Evolutionary conservation across 2,113 vertebrate species (phyloP).

Genomic region (Leptobrachium leishanense): DNA sequence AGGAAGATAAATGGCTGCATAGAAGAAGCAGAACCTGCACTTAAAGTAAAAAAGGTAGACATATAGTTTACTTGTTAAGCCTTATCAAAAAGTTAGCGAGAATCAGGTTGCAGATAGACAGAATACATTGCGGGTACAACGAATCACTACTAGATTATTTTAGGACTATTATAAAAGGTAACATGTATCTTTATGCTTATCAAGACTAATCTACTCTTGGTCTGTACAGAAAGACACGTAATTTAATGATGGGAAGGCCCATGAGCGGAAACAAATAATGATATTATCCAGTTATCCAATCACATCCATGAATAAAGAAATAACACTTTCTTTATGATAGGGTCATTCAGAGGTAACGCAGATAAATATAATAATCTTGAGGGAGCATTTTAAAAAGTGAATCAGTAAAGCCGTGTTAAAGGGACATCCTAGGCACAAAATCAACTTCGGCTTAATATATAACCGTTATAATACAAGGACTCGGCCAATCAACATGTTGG

Average conservation of each 20-base stretch:
- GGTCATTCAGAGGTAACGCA: conserved; percentile 53
- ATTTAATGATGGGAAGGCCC: conserved; percentile 23
- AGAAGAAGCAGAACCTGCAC: too few species aligned
- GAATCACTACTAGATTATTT: too few species aligned
- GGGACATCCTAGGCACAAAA: too few species aligned
- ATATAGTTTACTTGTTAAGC: too few species aligned
- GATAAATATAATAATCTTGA: conserved; percentile 55
- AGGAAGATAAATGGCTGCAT: too few species aligned
- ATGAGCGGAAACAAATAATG: conserved; percentile 43
- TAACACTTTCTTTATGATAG: conserved; percentile 34
- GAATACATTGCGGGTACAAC: too few species aligned
- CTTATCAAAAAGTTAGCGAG: too few species aligned
- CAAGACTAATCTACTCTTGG: conserved; percentile 21
- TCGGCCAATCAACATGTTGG: too few species aligned
- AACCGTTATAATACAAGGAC: too few species aligned
- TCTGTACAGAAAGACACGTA: conserved; percentile 15
- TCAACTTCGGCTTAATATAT: too few species aligned
- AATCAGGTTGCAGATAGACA: too few species aligned
- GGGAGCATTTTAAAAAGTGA: conserved; percentile 57
- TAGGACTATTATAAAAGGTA: not conserved
- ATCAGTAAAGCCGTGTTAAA: conserved; percentile 44
- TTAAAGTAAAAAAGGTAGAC: too few species aligned
- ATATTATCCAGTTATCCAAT: conserved; percentile 32
- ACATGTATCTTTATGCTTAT: conserved; percentile 17
- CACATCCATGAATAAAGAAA: conserved; percentile 18